A percentile compares a stretch with the other conserved stretches of the same genome.
These are phyloP conservation scores for Hypotaenidia philippensis DNA, from an alignment of 2,797 vertebrate species.

Conservation along the genomic window DNA sequence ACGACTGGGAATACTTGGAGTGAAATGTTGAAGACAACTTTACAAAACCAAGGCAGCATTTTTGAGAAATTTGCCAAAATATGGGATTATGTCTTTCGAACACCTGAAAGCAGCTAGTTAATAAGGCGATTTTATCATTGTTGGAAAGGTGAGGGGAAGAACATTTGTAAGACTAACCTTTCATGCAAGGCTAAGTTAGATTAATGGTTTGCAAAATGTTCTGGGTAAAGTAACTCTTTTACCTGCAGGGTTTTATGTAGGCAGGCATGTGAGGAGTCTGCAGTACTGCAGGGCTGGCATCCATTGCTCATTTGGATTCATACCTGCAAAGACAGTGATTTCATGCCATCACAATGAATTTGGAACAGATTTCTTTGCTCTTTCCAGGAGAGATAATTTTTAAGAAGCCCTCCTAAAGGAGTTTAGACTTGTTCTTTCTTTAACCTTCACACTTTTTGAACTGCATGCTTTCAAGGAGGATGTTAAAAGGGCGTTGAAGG, in stretches of 20 bases:
- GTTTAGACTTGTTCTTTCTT: neutral
- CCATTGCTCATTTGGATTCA: constrained; percentile 14
- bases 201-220: constrained; percentile 72
- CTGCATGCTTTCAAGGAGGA: neutral
- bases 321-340: neutral
- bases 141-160: neutral
- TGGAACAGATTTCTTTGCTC: neutral
- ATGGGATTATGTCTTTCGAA: neutral
- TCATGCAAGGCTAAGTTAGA: constrained; percentile 40
- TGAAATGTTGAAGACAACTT: neutral
- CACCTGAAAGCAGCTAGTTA: neutral
- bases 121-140: neutral
- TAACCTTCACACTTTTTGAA: neutral
- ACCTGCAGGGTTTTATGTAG: constrained; percentile 28
- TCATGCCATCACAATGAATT: neutral
- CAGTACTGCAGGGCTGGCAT: neutral
- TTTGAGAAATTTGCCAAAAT: neutral
- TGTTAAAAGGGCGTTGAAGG: neutral
- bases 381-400: neutral
- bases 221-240: constrained; percentile 45
- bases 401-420: neutral
- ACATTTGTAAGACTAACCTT: constrained; percentile 45
- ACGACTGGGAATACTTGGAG: neutral
- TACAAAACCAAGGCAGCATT: neutral
- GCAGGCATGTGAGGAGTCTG: constrained; percentile 9